Conservation (phyloP, 2,888 invertebrate species). For the Euproctis similis region DNA sequence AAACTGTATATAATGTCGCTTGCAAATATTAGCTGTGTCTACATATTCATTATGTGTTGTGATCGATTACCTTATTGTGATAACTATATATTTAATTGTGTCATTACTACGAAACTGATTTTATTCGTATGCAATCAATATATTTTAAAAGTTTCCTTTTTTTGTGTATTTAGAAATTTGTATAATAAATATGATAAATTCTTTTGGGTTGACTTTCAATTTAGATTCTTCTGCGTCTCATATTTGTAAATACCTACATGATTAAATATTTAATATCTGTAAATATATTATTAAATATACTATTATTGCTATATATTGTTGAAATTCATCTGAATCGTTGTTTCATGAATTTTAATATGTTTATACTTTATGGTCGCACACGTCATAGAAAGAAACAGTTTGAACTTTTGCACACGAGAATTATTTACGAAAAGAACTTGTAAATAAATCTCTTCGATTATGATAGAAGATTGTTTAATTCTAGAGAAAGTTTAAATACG, state of each 20-base stretch:
- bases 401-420: constrained; percentile 12
- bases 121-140: constrained; percentile 31
- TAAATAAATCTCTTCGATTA: too few relatives aligned
- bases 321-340: constrained; percentile 1
- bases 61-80: constrained; percentile 61
- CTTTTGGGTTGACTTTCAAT: constrained; percentile 48
- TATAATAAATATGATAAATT: constrained; percentile 56
- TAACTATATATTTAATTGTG: too few relatives aligned
- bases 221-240: constrained; percentile 6
- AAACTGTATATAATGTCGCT: constrained; percentile 51
- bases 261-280: constrained; percentile 6
- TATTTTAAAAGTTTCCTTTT: constrained; percentile 22
- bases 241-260: too few relatives aligned
- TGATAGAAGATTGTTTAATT: too few relatives aligned
- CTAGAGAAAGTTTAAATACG: too few relatives aligned
- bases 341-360: background rate
- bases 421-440: too few relatives aligned
- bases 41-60: constrained; percentile 58
- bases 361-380: background rate
- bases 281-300: constrained; percentile 9
- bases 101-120: constrained; percentile 26
- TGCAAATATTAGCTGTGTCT: constrained; percentile 37
- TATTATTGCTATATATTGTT: constrained; percentile 7
- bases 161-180: constrained; percentile 38
- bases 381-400: background rate